Percentiles rank a stretch among this genome's conserved stretches.
Conservation (phyloP, 2,888 invertebrate species). For the Aphidoletes aphidimyza region DNA sequence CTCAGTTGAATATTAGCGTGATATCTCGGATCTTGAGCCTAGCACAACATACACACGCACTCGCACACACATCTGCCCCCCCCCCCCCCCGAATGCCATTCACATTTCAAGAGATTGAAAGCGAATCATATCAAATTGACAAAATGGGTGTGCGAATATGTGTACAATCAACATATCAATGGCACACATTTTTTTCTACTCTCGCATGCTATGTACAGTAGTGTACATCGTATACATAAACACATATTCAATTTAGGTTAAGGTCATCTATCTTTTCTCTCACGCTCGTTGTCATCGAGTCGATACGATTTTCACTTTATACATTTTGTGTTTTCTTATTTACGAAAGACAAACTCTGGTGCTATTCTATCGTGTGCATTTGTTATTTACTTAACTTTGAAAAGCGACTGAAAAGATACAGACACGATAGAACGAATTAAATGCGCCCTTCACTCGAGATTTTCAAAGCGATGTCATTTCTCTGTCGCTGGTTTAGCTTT, state of each 20-base stretch:
- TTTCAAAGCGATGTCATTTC: background rate
- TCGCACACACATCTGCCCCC: background rate
- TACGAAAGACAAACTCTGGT: background rate
- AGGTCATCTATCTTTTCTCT: background rate
- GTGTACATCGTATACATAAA: no score
- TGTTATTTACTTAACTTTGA: slow-evolving; percentile 51
- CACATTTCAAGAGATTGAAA: background rate
- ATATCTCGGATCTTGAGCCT: background rate
- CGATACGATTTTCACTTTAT: background rate
- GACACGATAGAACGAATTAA: background rate
- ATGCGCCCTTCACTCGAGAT: slow-evolving; percentile 8
- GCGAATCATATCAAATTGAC: slow-evolving; percentile 41
- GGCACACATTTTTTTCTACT: slow-evolving; percentile 24
- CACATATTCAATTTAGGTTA: slow-evolving; percentile 45
- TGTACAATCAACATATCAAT: slow-evolving; percentile 13
- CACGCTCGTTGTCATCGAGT: background rate
- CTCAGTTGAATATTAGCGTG: background rate
- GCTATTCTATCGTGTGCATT: background rate
- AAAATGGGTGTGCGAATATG: slow-evolving; percentile 13
- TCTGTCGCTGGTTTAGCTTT: background rate
- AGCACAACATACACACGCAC: background rate
- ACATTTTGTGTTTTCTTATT: background rate
- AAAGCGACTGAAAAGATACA: background rate
- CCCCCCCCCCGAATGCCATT: no score
- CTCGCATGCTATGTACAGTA: background rate